Evolutionary conservation across 2,888 invertebrate species (phyloP), one percentile per base, ranked within the genome.

Genomic region (Crematogaster levior): DNA sequence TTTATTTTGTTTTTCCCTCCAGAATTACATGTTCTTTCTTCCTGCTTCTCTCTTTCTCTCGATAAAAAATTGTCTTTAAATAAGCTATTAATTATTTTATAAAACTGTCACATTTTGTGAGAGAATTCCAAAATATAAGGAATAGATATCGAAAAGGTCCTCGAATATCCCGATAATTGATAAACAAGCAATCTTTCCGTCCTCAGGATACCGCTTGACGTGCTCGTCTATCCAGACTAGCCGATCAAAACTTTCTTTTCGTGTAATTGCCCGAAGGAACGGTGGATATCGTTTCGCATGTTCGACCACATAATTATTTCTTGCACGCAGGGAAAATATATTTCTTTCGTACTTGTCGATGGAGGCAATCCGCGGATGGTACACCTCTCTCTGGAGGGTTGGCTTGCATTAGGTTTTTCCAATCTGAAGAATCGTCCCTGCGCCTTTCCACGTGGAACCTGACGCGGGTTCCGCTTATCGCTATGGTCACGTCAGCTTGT

Each of bases 311-410:
- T 82, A 72, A 81, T 80, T 77, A 85, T 88, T 88, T 84, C 85
- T 75, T 83, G 90, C 86, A 88, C 85, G 83, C 77, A 81, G 81
- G 24, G 61, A 77, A 83, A 84, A 82, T 83, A 89, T 85, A 85
- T 88, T 82, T 74, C 83, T 79, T 84, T 86, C 84, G 73, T 79
- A 82, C 77, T 74, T 40, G 74, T 83, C 77, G 84, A 65, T 63
- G 86, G 85, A 70, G 82, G 83, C 58, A 80, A 87, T 83, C 79
- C 77, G 80, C 68, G 86, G 53, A 79, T 86, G 88, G 88, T 88
- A 89, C 89, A 82, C 61, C 51, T 7, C 18, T 10, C 12, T 21
- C 12, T 12, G 21, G 37, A 21, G 9, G 9, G 40, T 18, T 61
- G 46, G 66, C 65, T 72, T 65, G 37, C 34, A 18, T 86, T 90